Evolutionary conservation across 2,113 vertebrate species (phyloP).

Genomic region (Bubo scandiacus): DNA sequence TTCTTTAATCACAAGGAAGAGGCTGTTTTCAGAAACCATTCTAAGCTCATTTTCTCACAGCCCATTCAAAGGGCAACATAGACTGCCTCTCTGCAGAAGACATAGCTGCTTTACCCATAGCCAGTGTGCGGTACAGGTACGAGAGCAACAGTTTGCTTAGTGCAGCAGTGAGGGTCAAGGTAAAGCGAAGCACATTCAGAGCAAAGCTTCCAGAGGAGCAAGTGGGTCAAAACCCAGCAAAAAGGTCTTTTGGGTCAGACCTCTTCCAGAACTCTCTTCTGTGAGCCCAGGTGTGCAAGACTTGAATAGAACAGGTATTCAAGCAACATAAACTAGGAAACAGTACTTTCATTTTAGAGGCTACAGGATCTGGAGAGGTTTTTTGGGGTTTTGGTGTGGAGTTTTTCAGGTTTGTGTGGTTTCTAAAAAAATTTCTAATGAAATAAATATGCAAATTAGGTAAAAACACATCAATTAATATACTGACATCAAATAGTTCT

Average conservation of each 20-base stretch:
- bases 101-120: neutral
- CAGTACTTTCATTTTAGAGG: neutral
- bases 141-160: neutral
- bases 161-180: neutral
- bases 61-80: rapidly evolving
- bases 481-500: neutral
- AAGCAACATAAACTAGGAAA: neutral
- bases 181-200: neutral
- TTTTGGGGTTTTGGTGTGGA: no score
- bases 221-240: neutral
- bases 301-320: neutral
- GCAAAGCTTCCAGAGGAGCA: neutral
- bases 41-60: neutral
- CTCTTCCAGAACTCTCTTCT: neutral
- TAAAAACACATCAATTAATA: neutral
- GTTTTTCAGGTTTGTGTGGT: no score
- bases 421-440: neutral
- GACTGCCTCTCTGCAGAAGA: neutral
- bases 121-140: rapidly evolving
- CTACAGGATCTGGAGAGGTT: neutral
- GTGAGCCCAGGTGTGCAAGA: neutral
- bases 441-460: neutral
- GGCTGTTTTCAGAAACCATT: neutral
- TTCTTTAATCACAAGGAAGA: neutral
- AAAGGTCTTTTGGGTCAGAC: rapidly evolving